Evolutionary conservation across 2,888 invertebrate genomes (phyloP), one percentile per base, ranked within the genome.

Genomic region (Rhamnusium bicolor): DNA sequence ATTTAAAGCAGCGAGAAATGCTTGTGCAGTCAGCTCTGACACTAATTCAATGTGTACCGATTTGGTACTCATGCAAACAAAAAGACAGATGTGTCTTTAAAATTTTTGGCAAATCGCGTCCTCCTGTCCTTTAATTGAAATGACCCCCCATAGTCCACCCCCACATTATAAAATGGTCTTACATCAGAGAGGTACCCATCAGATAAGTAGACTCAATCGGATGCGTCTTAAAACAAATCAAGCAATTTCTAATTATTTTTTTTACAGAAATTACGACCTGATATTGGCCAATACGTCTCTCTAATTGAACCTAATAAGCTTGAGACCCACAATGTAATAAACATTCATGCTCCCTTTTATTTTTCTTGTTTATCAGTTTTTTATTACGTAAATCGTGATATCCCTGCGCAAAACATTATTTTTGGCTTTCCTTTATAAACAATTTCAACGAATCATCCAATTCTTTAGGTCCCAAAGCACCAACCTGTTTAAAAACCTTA

Each of bases 1-100:
- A 29, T 47, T 24, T 10, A 32, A 40, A 5, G 71, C 46, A 3
- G 47, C 53, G 2, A 68, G 1, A 58, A 68, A 68, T n/a, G 68
- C 56, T 24, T 58, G 18, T 3, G 69, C 24, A 54, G 27, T 56
- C 27, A 56, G 21, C 7, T 56, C 56, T 1, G 56, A 56, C 6
- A 72, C 69, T 47, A 72, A 18, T 32, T 72, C 69, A 14, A 83
- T 19, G 40, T 83, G 83, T 0, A 83, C 56, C 6, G 80, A 78
- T 61, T 80, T 83, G 0, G 80, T 79, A 4, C 74, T 27, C 40
- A 83, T 51, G 56, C 83, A 81, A 2, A 83, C 71, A 58, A 83
- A 82, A 3, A 82, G 14, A 12, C 24, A 24, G 6, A 24, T 24
- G 24, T 61, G n/a, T n/a, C n/a, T n/a, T n/a, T n/a, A n/a, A n/a